phyloP scores from a whole-genome alignment of 2,888 invertebrate genomes.

The Apotomis betuletana region DNA sequence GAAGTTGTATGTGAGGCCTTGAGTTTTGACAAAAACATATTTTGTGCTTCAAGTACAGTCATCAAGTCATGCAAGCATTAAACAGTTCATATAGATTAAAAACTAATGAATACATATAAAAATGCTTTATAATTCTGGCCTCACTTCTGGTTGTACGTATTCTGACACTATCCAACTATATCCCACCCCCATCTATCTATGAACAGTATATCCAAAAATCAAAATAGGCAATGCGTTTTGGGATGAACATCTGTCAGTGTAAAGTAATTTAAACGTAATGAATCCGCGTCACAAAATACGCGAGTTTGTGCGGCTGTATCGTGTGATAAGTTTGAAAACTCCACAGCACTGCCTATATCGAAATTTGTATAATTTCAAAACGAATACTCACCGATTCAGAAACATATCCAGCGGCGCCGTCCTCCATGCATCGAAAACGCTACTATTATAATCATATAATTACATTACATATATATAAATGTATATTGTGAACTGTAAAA shows the following conservation, averaged over 20 bases:
- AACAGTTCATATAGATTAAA: not conserved
- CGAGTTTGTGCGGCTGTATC: not conserved
- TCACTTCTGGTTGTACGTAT: not conserved
- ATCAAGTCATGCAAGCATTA: no score
- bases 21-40: not conserved
- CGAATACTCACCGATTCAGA: conserved; percentile 70
- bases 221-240: not conserved
- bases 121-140: not conserved
- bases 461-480: conserved; percentile 53
- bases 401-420: conserved; percentile 62
- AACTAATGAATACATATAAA: conserved; percentile 24
- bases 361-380: conserved; percentile 28
- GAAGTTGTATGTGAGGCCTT: conserved; percentile 16
- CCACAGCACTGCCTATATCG: not conserved
- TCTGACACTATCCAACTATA: not conserved
- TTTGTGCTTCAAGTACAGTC: not conserved
- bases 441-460: conserved; percentile 51
- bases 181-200: not conserved
- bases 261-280: not conserved
- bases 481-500: conserved; percentile 48
- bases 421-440: conserved; percentile 58
- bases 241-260: not conserved
- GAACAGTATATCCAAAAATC: not conserved
- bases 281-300: not conserved
- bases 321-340: not conserved